Percentiles rank a stretch among this genome's conserved stretches.
Evolutionary conservation across 2,888 invertebrate genomes (phyloP).

Genomic region (Lepeophtheirus nordmannii): DNA sequence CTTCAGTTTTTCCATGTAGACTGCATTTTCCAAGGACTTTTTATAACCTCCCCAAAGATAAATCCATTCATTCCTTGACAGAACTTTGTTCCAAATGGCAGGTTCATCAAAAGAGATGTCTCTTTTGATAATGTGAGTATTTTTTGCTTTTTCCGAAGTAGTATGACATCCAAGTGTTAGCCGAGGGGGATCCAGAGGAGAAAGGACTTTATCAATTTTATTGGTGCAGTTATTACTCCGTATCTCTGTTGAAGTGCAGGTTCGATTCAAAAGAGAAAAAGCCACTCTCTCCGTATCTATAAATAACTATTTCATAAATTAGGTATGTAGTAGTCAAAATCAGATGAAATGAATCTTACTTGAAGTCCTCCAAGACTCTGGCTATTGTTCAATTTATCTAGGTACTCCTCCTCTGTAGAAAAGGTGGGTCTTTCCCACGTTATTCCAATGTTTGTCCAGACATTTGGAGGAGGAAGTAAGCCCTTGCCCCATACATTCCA

Average conservation of each 20-base stretch:
- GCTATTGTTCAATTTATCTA: too few species aligned
- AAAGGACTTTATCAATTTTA: background rate
- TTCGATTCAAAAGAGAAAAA: background rate
- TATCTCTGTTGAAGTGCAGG: background rate
- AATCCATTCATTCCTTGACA: background rate
- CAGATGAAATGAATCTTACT: background rate
- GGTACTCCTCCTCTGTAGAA: background rate
- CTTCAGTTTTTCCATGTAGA: background rate
- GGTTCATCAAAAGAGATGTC: conserved; percentile 9
- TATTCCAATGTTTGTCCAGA: background rate
- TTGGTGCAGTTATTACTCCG: background rate
- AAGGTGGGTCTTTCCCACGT: background rate
- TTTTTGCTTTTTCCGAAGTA: background rate
- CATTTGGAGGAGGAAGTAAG: background rate
- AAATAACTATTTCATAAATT: background rate
- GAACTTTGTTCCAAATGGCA: conserved; percentile 7
- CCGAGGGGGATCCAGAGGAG: background rate
- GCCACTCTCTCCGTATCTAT: background rate
- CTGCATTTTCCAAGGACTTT: background rate
- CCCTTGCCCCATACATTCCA: background rate
- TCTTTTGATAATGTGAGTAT: background rate
- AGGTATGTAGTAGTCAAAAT: background rate
- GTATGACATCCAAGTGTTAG: conserved; percentile 12
- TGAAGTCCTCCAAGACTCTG: background rate
- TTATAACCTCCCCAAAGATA: conserved; percentile 16